Evolutionary conservation across 1,140 invertebrate species (phyloP).

Genomic region (Anoplophora glabripennis): DNA sequence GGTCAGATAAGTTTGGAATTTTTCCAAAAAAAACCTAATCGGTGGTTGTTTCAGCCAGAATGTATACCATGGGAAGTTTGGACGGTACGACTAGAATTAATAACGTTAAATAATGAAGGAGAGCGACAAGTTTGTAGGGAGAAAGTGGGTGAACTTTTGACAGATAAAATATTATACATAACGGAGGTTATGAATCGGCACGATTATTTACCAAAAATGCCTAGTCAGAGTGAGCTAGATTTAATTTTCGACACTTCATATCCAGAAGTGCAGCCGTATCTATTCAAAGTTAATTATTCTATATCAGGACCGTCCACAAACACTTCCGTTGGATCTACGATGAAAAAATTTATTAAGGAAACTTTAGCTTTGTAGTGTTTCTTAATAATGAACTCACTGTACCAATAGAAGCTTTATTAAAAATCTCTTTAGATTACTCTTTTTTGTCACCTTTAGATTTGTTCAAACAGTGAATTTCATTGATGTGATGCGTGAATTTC

Average conservation of each 20-base stretch:
- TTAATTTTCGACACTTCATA: constrained; percentile 92
- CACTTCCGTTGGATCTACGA: constrained; percentile 77
- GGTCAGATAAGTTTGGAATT: constrained; percentile 94
- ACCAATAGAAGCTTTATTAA: too few species aligned
- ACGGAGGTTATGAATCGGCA: constrained; percentile 93
- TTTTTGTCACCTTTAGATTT: too few species aligned
- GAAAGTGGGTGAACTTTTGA: constrained; percentile 85
- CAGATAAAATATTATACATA: constrained; percentile 91
- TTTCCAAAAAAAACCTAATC: constrained; percentile 85
- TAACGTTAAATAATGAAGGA: constrained; percentile 81
- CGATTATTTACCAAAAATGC: constrained; percentile 94
- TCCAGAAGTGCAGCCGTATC: constrained; percentile 90
- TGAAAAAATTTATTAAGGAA: constrained; percentile 87
- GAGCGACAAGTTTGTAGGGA: constrained; percentile 85
- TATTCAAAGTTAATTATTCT: constrained; percentile 84
- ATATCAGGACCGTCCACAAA: constrained; percentile 67
- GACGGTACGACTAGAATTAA: constrained; percentile 87
- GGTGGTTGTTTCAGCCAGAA: constrained; percentile 85
- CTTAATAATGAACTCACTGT: too few species aligned
- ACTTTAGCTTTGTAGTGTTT: constrained; percentile 69
- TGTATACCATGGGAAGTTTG: constrained; percentile 97
- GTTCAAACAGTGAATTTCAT: too few species aligned
- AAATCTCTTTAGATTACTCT: too few species aligned
- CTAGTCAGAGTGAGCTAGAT: constrained; percentile 86
- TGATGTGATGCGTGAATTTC: too few species aligned